Evolutionary conservation across 1,140 invertebrate species (phyloP), one percentile per base, ranked within the genome.

Genomic region (Odontomachus brunneus): DNA sequence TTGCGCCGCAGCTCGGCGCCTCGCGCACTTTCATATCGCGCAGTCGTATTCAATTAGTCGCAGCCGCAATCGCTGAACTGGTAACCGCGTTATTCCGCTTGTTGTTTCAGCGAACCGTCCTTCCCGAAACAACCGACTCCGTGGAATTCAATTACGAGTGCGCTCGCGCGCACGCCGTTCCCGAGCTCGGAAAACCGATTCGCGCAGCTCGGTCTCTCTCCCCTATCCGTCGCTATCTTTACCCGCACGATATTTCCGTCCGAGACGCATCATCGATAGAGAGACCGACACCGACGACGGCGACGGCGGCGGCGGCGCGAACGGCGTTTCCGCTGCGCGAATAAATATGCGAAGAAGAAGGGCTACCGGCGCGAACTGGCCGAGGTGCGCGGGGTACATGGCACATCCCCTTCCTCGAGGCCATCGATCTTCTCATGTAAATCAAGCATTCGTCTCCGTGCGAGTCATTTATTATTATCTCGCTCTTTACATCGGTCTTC

Each of bases 401-500:
- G 26, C 44, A 15, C 76, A 57, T 69, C 83, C 78, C 78, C 55
- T 84, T 83, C 62, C 38, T 33, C 59, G 29, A 17, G 24, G 51
- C 63, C 83, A 83, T 89, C 80, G 83, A 88, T 88, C 86, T 85
- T 84, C 83, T 69, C 78, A 85, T 72, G 84, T 66, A 85, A 88
- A 85, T 83, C 86, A 65, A 12, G 71, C 73, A 60, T 74, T 88
- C 86, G 75, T 86, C 84, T 81, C 73, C 63, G 53, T 55, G 29
- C 67, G 29, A 86, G 75, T 86, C 86, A 82, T 89, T 89, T 88
- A 83, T 88, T 85, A 89, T 81, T 78, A 60, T 85, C 63, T 83
- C 63, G 33, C 72, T 80, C 53, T 76, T 76, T 83, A 59, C 66
- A 62, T 62, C 55, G 60, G 62, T 74, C 76, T 83, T 82, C 72